phyloP scores from a whole-genome alignment of 1,140 invertebrate species.

The Elymnias hypermnestra region DNA sequence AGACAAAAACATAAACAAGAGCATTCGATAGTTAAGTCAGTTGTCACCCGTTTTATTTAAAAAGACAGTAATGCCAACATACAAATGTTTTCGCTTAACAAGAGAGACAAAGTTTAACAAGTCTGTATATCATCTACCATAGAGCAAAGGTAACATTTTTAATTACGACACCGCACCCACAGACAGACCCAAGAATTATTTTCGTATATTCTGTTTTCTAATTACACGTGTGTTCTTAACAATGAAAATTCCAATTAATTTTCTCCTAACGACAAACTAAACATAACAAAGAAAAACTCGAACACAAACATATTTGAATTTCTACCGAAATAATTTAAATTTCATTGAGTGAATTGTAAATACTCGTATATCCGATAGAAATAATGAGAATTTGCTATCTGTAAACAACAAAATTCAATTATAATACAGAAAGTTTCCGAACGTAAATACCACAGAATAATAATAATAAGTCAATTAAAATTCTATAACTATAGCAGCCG shows the following conservation, averaged over 20 bases:
- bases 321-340: constrained; percentile 33
- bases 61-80: constrained; percentile 5
- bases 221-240: constrained; percentile 66
- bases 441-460: neutral
- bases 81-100: constrained; percentile 3
- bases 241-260: constrained; percentile 72
- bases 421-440: neutral
- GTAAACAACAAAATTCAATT: constrained; percentile 5
- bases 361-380: neutral
- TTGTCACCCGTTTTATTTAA: too few relatives aligned
- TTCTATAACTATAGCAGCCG: too few relatives aligned
- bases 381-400: neutral
- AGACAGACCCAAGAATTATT: constrained; percentile 49
- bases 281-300: constrained; percentile 46
- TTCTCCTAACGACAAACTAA: constrained; percentile 54
- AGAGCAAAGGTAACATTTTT: constrained; percentile 41
- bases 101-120: too few relatives aligned
- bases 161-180: constrained; percentile 32
- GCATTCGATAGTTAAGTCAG: too few relatives aligned
- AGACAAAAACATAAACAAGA: too few relatives aligned
- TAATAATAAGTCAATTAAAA: too few relatives aligned
- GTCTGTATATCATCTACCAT: constrained; percentile 8
- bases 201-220: constrained; percentile 53
- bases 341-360: constrained; percentile 18
- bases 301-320: constrained; percentile 39